phyloP scores from a whole-genome alignment of 2,888 invertebrate species.

The Germaria angustata region DNA sequence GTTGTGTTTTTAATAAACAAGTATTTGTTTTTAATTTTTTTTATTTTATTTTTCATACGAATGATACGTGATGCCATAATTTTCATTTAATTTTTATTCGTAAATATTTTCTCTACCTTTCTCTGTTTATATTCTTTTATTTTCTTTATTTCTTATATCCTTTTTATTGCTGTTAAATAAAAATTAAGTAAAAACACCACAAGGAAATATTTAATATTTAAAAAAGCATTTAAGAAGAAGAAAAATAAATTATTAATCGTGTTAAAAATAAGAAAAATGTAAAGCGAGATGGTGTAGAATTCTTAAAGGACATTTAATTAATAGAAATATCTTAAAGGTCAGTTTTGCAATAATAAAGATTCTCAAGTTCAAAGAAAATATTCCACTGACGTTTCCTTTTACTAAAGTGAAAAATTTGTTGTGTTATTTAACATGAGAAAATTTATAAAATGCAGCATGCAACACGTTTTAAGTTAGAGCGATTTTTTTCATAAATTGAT shows the following conservation, averaged over 20 bases:
- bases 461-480: too few relatives aligned
- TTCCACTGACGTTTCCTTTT: too few relatives aligned
- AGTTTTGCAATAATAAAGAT: too few relatives aligned
- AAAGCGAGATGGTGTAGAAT: too few relatives aligned
- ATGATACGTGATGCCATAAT: conserved; percentile 45
- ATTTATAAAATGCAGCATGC: too few relatives aligned
- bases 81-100: conserved; percentile 31
- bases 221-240: background rate
- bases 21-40: background rate
- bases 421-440: too few relatives aligned
- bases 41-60: conserved; percentile 1
- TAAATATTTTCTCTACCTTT: background rate
- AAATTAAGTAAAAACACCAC: background rate
- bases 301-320: too few relatives aligned
- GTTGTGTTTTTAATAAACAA: background rate
- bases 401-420: too few relatives aligned
- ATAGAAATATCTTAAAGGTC: too few relatives aligned
- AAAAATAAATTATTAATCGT: background rate
- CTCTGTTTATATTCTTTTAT: background rate
- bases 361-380: too few relatives aligned
- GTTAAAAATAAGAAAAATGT: background rate
- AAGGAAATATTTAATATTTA: background rate
- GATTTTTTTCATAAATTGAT: too few relatives aligned
- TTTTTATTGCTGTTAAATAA: background rate
- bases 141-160: background rate